These are phyloP conservation scores for Chamaea fasciata DNA, from an alignment of 2,113 vertebrate species.

Conservation along the genomic window DNA sequence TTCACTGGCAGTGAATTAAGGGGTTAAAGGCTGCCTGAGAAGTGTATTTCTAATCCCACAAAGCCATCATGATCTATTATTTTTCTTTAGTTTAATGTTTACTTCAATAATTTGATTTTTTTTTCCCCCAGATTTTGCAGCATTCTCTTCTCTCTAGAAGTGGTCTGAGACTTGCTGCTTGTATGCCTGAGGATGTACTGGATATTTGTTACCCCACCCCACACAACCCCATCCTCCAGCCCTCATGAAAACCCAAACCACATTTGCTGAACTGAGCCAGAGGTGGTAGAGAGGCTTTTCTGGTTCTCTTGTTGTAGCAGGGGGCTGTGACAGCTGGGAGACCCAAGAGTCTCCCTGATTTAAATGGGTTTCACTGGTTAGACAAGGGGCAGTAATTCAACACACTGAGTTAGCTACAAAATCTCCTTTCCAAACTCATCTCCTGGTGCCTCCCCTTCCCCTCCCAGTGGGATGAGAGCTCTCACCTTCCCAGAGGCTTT, in stretches of 20 bases:
- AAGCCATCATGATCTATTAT: not conserved
- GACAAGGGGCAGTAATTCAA: not conserved
- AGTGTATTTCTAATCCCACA: not conserved
- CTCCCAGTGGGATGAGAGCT: not conserved
- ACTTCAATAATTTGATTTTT: not conserved
- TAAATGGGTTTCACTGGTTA: not conserved
- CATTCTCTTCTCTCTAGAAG: not conserved
- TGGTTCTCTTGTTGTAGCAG: not conserved
- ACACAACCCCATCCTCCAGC: fast-evolving
- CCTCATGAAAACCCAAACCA: not conserved
- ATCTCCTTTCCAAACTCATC: not conserved
- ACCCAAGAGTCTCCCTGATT: not conserved
- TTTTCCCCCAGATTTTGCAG: not conserved
- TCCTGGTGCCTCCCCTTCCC: not conserved
- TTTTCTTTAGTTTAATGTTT: not conserved
- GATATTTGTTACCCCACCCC: too few relatives aligned
- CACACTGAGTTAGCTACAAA: not conserved
- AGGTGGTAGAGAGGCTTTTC: not conserved
- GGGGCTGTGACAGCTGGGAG: not conserved
- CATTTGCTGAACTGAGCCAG: not conserved
- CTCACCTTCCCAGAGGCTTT: not conserved
- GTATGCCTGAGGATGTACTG: fast-evolving
- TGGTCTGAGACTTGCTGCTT: not conserved
- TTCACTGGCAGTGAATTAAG: not conserved
- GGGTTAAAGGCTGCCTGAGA: not conserved